Evolutionary conservation across 35 echinoderm and acorn worm species (phyloP).

Genomic region (Apostichopus parvimensis): DNA sequence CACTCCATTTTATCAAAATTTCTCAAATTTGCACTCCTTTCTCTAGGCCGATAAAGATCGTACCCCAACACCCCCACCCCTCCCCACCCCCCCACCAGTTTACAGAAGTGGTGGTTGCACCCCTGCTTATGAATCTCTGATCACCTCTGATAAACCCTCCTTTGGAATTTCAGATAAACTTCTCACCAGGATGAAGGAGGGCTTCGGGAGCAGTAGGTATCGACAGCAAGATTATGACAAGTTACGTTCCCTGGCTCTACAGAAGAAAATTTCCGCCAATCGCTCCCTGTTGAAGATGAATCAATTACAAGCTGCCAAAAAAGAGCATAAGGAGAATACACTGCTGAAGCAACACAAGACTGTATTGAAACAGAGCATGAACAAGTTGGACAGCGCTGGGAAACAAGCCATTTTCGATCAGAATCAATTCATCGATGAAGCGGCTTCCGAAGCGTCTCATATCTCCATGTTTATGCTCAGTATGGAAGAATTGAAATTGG

Average conservation of each 20-base stretch:
- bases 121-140: background rate
- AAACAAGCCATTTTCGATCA: conserved; percentile 63
- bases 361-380: conserved; percentile 81
- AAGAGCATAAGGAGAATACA: conserved; percentile 77
- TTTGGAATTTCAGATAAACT: conserved; percentile 84
- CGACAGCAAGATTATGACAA: conserved; percentile 80
- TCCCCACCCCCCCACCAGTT: too few species aligned
- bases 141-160: background rate
- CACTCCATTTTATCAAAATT: too few species aligned
- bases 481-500: conserved; percentile 71
- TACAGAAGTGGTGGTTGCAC: too few species aligned
- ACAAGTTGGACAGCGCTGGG: conserved; percentile 43
- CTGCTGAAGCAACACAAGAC: conserved; percentile 84
- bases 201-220: conserved; percentile 80
- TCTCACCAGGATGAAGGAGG: conserved; percentile 82
- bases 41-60: too few species aligned
- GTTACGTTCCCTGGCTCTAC: conserved; percentile 71
- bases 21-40: too few species aligned
- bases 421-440: conserved; percentile 54
- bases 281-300: conserved; percentile 86
- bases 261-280: conserved; percentile 87
- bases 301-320: conserved; percentile 65
- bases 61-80: too few species aligned
- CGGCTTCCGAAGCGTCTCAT: conserved; percentile 67
- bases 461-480: conserved; percentile 96